Evolutionary conservation across 2,113 vertebrate species (phyloP).

Genomic region (Seriola quinqueradiata): DNA sequence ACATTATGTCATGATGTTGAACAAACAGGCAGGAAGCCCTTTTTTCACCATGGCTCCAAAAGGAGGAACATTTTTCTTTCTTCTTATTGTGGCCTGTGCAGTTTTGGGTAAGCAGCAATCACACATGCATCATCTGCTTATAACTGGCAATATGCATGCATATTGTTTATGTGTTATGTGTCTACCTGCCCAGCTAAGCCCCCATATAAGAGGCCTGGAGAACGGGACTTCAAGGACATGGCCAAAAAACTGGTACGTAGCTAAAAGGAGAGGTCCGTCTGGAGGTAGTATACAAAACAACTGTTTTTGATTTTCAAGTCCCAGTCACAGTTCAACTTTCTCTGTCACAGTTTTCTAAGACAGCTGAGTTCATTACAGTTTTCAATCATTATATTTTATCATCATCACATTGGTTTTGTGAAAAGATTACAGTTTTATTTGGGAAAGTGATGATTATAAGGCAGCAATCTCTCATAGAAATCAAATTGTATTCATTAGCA

Average conservation of each 20-base stretch:
- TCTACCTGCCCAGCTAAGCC: slow-evolving; percentile 37
- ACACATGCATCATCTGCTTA: background rate
- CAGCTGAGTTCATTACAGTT: background rate
- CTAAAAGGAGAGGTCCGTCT: background rate
- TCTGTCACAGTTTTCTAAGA: background rate
- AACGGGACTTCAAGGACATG: slow-evolving; percentile 30
- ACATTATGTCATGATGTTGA: background rate
- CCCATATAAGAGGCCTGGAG: background rate
- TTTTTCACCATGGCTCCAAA: slow-evolving; percentile 61
- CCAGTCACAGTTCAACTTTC: background rate
- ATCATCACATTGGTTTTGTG: background rate
- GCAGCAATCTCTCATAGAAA: background rate
- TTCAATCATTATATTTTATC: background rate
- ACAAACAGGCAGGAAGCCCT: background rate
- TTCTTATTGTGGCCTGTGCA: slow-evolving; percentile 39
- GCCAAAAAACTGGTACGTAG: slow-evolving; percentile 71
- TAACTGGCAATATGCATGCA: background rate
- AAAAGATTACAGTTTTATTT: background rate
- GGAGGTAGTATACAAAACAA: background rate
- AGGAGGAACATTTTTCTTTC: slow-evolving; percentile 28
- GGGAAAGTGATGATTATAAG: background rate
- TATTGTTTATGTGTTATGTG: background rate
- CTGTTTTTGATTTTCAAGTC: background rate
- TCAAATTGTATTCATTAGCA: background rate
- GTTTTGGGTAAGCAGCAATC: slow-evolving; percentile 50